These are phyloP conservation scores for Adelognathus sp. DNA, from an alignment of 2,888 invertebrate species.

Conservation along the genomic window DNA sequence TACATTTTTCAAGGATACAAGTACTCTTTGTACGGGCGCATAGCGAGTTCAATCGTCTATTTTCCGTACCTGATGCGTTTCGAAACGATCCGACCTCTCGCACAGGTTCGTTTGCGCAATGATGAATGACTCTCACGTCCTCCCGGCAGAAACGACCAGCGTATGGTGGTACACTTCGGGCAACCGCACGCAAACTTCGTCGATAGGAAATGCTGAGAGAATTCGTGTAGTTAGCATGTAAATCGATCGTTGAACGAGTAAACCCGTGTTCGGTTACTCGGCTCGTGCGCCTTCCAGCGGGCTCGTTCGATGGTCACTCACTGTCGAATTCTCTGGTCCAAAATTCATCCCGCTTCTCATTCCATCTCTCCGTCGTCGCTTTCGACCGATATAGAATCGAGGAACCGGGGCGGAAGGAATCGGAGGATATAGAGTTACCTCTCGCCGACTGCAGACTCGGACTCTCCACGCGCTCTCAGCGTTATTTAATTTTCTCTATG, in stretches of 20 bases:
- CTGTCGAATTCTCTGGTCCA: constrained; percentile 7
- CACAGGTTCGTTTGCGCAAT: too few relatives aligned
- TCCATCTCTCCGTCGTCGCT: background rate
- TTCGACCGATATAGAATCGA: background rate
- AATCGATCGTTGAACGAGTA: constrained; percentile 64
- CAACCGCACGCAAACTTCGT: background rate
- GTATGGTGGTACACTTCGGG: too few relatives aligned
- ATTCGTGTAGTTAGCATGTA: constrained; percentile 10
- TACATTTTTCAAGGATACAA: too few relatives aligned
- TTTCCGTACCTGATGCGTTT: background rate
- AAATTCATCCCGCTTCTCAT: background rate
- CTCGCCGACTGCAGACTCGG: constrained; percentile 15
- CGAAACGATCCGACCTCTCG: background rate
- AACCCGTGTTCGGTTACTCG: constrained; percentile 50
- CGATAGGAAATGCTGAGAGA: background rate
- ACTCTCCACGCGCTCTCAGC: constrained; percentile 54
- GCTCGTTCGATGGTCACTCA: constrained; percentile 11
- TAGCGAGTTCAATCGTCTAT: background rate
- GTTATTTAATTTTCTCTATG: constrained; percentile 74
- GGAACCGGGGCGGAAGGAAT: background rate
- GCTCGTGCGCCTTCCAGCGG: constrained; percentile 6
- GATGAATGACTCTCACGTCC: too few relatives aligned
- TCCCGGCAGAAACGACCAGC: too few relatives aligned
- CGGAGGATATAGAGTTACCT: constrained; percentile 8
- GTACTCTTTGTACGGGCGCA: too few relatives aligned